Conservation (phyloP, 2,797 vertebrate genomes). For the Melanotaenia trifasciata region DNA sequence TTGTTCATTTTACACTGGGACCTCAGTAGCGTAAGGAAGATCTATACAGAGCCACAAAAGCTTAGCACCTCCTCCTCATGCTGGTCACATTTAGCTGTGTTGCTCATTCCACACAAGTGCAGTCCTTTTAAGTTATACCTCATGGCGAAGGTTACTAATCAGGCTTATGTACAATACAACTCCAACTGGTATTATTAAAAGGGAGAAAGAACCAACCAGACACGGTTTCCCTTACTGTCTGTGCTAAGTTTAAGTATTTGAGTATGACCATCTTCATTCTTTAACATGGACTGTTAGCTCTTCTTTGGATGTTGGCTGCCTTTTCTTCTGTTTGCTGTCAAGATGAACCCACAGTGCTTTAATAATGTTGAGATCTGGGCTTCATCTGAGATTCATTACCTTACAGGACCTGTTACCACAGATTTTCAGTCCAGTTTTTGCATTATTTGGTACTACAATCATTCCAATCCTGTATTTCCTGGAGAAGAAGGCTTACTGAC, state of each 20-base stretch:
- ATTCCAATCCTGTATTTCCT: not conserved
- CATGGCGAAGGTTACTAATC: too few species aligned
- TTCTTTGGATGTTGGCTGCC: not conserved
- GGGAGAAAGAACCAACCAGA: not conserved
- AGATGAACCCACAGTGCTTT: not conserved
- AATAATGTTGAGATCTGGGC: not conserved
- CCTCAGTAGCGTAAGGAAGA: too few species aligned
- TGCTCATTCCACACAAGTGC: too few species aligned
- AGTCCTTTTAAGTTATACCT: too few species aligned
- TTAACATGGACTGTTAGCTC: not conserved
- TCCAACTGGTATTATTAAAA: too few species aligned
- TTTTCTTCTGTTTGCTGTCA: not conserved
- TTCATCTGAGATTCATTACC: not conserved
- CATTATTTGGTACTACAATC: not conserved
- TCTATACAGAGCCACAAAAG: too few species aligned
- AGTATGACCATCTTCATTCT: not conserved
- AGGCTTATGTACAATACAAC: too few species aligned
- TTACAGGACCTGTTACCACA: not conserved
- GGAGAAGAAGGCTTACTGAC: not conserved
- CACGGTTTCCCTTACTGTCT: not conserved
- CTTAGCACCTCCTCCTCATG: too few species aligned
- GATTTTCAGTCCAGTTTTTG: not conserved
- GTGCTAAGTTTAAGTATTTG: not conserved
- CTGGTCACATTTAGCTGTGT: too few species aligned
- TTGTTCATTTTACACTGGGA: too few species aligned